Conservation (phyloP, 1,140 invertebrate species). For the Meloidogyne hapla region DNA sequence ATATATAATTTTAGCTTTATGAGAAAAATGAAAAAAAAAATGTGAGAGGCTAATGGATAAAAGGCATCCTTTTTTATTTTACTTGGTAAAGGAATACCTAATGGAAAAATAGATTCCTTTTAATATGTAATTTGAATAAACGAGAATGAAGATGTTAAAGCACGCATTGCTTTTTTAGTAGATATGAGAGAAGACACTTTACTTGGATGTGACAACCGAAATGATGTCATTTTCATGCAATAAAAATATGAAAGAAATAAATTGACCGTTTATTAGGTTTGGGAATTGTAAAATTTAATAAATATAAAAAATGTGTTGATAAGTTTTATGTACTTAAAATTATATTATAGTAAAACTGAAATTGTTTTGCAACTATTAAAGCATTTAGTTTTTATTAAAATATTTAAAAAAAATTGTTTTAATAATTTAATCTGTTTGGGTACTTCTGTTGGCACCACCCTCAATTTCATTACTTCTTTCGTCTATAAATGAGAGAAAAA, state of each 20-base stretch:
- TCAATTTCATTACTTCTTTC: too few species aligned
- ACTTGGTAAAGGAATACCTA: not conserved
- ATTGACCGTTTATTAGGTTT: not conserved
- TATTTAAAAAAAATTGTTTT: too few species aligned
- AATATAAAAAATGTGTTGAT: too few species aligned
- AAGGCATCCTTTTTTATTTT: not conserved
- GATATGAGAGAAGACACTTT: too few species aligned
- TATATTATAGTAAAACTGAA: too few species aligned
- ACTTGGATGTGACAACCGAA: not conserved
- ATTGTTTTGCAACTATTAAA: too few species aligned
- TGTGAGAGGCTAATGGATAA: not conserved
- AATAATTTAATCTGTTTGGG: too few species aligned
- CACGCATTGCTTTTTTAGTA: not conserved
- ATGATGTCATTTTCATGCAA: not conserved
- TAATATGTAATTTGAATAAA: conserved; percentile 4
- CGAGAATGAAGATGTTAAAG: not conserved
- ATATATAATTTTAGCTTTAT: not conserved
- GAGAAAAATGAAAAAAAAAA: not conserved
- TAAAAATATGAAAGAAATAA: not conserved
- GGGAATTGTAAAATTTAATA: not conserved
- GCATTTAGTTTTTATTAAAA: too few species aligned
- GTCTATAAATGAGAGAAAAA: too few species aligned
- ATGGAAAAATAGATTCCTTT: not conserved
- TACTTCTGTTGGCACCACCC: too few species aligned
- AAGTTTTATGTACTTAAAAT: too few species aligned